phyloP scores from a whole-genome alignment of 1,140 invertebrate genomes.

The Drosophila oshimai region DNA sequence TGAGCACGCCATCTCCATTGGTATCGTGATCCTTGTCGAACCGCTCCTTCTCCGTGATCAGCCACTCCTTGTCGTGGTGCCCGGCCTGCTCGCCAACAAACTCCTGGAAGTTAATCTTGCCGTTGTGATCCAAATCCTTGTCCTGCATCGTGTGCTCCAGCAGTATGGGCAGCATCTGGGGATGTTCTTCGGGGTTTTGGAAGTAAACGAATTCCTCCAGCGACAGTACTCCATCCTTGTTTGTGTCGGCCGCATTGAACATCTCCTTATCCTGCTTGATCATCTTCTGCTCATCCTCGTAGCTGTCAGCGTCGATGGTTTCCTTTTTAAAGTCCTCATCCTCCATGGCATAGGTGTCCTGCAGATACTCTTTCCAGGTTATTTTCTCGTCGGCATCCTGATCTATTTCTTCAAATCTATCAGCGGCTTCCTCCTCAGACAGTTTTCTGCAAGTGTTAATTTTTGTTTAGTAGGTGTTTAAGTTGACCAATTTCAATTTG shows the following conservation, averaged over 20 bases:
- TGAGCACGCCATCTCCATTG: constrained; percentile 92
- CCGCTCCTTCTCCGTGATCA: constrained; percentile 93
- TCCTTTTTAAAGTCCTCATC: constrained; percentile 83
- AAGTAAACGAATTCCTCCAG: constrained; percentile 94
- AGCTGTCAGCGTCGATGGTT: constrained; percentile 82
- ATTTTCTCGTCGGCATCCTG: constrained; percentile 91
- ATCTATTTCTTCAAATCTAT: constrained; percentile 94
- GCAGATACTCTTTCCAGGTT: constrained; percentile 94
- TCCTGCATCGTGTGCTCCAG: constrained; percentile 92
- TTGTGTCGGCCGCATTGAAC: constrained; percentile 93
- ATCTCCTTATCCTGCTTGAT: constrained; percentile 92
- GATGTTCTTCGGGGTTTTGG: constrained; percentile 96
- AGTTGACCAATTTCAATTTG: not conserved
- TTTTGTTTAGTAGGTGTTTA: not conserved
- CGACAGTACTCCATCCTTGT: constrained; percentile 91
- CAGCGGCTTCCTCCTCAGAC: constrained; percentile 93
- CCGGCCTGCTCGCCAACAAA: constrained; percentile 90
- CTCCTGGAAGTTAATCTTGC: constrained; percentile 91
- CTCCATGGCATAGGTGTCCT: constrained; percentile 90
- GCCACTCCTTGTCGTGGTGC: constrained; percentile 91
- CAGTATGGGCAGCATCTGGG: constrained; percentile 93
- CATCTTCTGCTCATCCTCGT: constrained; percentile 84
- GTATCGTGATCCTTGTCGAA: constrained; percentile 95
- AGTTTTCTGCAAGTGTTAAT: constrained; percentile 86
- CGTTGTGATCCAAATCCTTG: constrained; percentile 94